phyloP scores from a whole-genome alignment of 2,113 vertebrate species.

The Todiramphus saurophagus region DNA sequence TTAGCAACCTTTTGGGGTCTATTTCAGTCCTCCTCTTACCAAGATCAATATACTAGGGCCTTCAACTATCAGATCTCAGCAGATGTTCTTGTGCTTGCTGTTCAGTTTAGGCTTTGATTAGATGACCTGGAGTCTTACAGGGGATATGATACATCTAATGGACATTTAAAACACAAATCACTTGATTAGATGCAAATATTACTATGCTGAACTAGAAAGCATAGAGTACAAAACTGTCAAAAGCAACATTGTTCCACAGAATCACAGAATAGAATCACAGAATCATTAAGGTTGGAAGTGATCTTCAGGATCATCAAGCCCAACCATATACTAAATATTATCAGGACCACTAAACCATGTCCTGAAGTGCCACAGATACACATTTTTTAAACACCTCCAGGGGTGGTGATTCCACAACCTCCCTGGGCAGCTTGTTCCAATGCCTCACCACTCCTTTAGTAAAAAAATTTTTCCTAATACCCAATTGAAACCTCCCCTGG shows the following conservation, averaged over 20 bases:
- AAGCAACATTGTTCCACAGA: background rate
- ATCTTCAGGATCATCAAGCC: too few species aligned
- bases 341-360: too few species aligned
- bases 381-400: too few species aligned
- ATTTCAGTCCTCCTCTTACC: background rate
- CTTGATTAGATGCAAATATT: background rate
- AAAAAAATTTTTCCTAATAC: too few species aligned
- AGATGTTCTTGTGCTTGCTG: background rate
- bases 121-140: background rate
- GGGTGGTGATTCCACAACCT: too few species aligned
- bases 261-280: too few species aligned
- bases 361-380: too few species aligned
- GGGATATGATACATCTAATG: background rate
- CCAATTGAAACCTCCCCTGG: too few species aligned
- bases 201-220: background rate
- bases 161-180: background rate
- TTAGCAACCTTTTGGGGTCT: background rate
- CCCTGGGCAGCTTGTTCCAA: too few species aligned
- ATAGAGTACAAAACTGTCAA: background rate
- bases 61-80: background rate
- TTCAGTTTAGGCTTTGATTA: background rate
- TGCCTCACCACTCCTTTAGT: too few species aligned
- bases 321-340: too few species aligned
- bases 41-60: background rate
- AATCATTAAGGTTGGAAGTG: too few species aligned